Conservation (phyloP, 2,888 invertebrate species). For the Gibbula magus region DNA sequence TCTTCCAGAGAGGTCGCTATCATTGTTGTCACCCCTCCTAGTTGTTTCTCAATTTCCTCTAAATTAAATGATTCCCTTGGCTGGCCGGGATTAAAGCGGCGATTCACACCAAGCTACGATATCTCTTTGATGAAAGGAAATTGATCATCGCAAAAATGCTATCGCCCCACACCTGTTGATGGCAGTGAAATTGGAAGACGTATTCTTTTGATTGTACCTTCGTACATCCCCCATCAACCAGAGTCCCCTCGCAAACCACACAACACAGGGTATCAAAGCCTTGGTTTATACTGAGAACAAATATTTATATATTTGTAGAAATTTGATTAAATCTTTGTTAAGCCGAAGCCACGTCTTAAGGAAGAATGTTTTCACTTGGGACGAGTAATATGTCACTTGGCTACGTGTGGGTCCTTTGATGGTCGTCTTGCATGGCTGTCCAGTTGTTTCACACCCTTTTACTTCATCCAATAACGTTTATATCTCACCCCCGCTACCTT, state of each 20-base stretch:
- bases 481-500: not conserved
- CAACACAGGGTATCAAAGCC: slow-evolving; percentile 22
- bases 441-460: not conserved
- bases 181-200: slow-evolving; percentile 14
- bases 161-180: slow-evolving; percentile 15
- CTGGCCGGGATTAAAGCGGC: slow-evolving; percentile 9
- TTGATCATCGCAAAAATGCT: slow-evolving; percentile 21
- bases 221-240: not conserved
- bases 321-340: slow-evolving; percentile 30
- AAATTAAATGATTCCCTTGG: slow-evolving; percentile 16
- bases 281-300: slow-evolving; percentile 18
- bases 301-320: slow-evolving; percentile 29
- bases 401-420: slow-evolving; percentile 20
- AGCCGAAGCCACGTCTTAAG: slow-evolving; percentile 15
- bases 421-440: not conserved
- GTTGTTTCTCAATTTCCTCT: slow-evolving; percentile 17
- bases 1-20: not conserved
- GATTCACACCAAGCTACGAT: slow-evolving; percentile 25
- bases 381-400: slow-evolving; percentile 24
- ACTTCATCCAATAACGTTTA: not conserved
- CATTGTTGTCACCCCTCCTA: not conserved
- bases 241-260: not conserved
- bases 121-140: slow-evolving; percentile 24
- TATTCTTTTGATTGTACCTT: slow-evolving; percentile 21
- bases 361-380: slow-evolving; percentile 15